Conservation (phyloP, 2,797 vertebrate species). For the Coilia nasus region DNA sequence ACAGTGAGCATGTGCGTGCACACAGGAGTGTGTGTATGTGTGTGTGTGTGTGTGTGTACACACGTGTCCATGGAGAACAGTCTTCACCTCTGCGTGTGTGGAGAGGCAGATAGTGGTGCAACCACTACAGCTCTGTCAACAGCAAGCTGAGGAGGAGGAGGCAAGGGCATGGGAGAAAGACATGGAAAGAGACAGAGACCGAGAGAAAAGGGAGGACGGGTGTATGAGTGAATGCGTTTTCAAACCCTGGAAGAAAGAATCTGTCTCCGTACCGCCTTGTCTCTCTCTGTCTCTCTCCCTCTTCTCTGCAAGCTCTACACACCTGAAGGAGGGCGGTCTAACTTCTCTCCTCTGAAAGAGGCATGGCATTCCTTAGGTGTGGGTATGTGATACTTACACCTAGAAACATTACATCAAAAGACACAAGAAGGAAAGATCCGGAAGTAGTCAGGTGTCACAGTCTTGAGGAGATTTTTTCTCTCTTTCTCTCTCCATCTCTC, state of each 20-base stretch:
- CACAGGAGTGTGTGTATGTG: not conserved
- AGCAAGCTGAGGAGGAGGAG: not conserved
- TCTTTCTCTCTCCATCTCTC: no score
- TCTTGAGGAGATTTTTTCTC: no score
- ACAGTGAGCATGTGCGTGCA: not conserved
- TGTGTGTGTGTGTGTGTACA: not conserved
- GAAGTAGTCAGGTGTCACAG: not conserved
- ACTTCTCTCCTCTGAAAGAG: slow-evolving; percentile 16
- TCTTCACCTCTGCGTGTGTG: not conserved
- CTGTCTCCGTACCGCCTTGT: not conserved
- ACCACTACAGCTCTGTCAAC: not conserved
- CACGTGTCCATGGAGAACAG: not conserved
- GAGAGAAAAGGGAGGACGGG: not conserved
- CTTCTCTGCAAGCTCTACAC: not conserved
- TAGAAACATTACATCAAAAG: not conserved
- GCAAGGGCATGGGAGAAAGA: not conserved
- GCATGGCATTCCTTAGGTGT: slow-evolving; percentile 60
- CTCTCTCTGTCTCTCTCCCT: not conserved
- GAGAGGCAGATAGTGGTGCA: not conserved
- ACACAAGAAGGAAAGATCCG: not conserved
- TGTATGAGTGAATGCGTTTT: not conserved
- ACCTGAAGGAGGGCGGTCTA: not conserved
- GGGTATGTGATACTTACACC: slow-evolving; percentile 54
- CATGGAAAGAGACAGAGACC: not conserved
- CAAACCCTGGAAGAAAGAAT: not conserved